These are phyloP conservation scores for Epinephelus cyanopodus DNA, from an alignment of 2,113 vertebrate genomes.

Conservation along the genomic window DNA sequence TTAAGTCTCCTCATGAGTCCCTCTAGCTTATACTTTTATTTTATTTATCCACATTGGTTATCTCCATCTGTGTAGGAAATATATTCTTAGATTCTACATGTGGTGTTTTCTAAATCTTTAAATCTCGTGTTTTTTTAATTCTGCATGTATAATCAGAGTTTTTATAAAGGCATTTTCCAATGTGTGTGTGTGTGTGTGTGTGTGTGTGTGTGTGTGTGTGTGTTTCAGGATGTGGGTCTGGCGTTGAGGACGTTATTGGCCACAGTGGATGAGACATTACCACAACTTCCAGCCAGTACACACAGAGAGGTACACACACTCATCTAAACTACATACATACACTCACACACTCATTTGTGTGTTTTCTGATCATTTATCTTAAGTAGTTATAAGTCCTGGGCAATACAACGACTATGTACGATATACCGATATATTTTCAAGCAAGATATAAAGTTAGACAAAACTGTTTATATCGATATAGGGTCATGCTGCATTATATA, in stretches of 20 bases:
- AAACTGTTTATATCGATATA: too few relatives aligned
- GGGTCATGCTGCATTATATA: too few relatives aligned
- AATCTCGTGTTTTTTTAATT: not conserved
- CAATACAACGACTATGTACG: too few relatives aligned
- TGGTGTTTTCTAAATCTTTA: not conserved
- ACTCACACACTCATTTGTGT: not conserved
- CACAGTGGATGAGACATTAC: conserved; percentile 96
- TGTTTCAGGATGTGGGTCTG: conserved; percentile 93
- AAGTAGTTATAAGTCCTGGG: too few relatives aligned
- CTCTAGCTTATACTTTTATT: not conserved
- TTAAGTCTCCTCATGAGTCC: not conserved
- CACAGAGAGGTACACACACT: conserved; percentile 93
- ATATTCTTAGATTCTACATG: not conserved
- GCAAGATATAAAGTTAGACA: too few relatives aligned
- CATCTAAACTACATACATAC: not conserved
- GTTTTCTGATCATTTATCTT: not conserved
- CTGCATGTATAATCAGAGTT: not conserved
- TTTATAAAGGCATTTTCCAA: not conserved
- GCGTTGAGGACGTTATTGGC: conserved; percentile 95
- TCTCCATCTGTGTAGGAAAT: not conserved
- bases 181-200: conserved; percentile 4
- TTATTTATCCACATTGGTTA: not conserved
- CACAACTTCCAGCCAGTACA: conserved; percentile 92
- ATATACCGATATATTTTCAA: too few relatives aligned
- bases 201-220: not conserved